Base-by-base conservation (phyloP, 2,797 vertebrate genomes). In the Pitangus sulphuratus region DNA sequence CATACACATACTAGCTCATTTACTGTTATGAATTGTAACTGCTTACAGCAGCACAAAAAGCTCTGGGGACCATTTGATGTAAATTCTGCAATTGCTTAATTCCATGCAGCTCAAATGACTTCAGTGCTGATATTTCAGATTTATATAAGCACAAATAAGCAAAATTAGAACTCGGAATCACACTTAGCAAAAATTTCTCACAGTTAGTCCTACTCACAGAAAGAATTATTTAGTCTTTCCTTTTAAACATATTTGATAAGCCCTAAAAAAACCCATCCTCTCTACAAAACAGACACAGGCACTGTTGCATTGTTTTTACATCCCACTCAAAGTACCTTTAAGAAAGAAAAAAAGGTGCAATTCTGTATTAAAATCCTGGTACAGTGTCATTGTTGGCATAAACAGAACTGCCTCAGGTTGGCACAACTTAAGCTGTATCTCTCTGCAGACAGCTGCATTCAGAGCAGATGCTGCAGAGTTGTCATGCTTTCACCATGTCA, bases 31-130 rank as follows among this genome's bases (percentile, higher is more conserved):
- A 95, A 92, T 71, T 66, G 82, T 86, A 88, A 90, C 50, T 86
- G 87, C 87, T 96, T 91, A 72, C 19, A 5, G 83, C 76, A 93
- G 93, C 93, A 94, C 79, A 78, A 95, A 84, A n/a, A 65, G 93
- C 90, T 81, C 72, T 61, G 76, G 66, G 22, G 69, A 75, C 18
- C 31, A 71, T 86, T 89, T 78, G 61, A 93, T 80, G 65, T 87
- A 96, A 94, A 94, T 89, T 91, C 84, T 96, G 57, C 76, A 78
- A 35, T 69, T 0, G 2, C 31, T 87, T 87, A 84, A 85, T 87
- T 89, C 72, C 7, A 0, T 61, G 42, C 40, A 81, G 65, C 65
- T 93, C 45, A 7, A 83, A 5, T 69, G 33, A 81, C 64, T 89
- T 85, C 91, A 92, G 65, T 75, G 57, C 42, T 85, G 53, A 61